Conservation (phyloP, 92 coral and sea anemone genomes). For the Zoanthus sociatus region DNA sequence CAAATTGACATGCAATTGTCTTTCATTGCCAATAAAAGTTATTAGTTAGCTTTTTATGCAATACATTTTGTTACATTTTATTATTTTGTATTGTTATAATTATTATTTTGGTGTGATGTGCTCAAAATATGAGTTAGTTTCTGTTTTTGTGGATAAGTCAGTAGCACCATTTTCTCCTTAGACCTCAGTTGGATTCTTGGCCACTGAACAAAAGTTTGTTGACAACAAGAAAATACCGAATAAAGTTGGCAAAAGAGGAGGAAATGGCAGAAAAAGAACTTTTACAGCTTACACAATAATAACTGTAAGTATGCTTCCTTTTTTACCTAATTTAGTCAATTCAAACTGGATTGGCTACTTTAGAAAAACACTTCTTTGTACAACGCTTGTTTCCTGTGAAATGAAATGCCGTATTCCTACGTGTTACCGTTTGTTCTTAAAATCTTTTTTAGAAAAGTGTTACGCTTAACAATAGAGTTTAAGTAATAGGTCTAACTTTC, state of each 20-base stretch:
- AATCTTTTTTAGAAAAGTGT: no score
- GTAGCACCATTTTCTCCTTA: not conserved
- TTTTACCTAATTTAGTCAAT: not conserved
- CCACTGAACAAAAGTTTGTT: not conserved
- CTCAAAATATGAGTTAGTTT: no score
- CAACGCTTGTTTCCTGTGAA: conserved; percentile 20
- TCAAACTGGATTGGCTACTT: not conserved
- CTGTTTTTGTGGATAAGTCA: not conserved
- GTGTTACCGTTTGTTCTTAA: no score
- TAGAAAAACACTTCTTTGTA: not conserved
- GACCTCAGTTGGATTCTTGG: not conserved
- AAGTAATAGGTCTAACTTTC: no score
- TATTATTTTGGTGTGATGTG: no score
- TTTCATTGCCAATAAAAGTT: not conserved
- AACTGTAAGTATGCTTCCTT: not conserved
- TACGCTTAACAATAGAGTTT: no score
- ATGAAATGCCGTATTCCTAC: not conserved
- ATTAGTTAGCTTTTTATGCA: not conserved
- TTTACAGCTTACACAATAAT: not conserved
- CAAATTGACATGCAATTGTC: not conserved
- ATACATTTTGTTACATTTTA: not conserved
- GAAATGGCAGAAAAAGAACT: conserved; percentile 5
- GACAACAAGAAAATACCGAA: conserved; percentile 29
- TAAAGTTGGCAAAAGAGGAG: not conserved
- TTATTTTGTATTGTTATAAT: not conserved